A percentile compares a stretch with the other conserved stretches of the same genome.
These are phyloP conservation scores for Sclerodermus sp. DNA, from an alignment of 2,888 invertebrate species.

Conservation along the genomic window DNA sequence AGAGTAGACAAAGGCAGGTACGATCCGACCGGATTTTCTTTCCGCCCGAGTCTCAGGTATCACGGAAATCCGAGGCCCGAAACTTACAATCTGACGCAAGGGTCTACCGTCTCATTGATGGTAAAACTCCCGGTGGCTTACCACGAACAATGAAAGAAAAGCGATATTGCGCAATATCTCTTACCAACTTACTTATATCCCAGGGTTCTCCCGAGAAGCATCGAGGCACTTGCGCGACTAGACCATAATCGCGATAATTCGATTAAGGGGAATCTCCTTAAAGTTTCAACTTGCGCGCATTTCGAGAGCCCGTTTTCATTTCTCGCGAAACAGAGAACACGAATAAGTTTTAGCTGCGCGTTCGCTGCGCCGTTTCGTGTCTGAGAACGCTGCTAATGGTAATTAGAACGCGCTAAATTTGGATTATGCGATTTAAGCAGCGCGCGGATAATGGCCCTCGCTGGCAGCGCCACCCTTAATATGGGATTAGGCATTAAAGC, in stretches of 20 bases:
- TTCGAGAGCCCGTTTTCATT: no score
- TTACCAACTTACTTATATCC: no score
- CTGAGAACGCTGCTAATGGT: conserved; percentile 20
- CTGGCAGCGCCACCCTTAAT: not conserved
- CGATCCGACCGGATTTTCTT: not conserved
- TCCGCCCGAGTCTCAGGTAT: conserved; percentile 13
- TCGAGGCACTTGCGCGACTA: no score
- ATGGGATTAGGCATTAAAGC: not conserved
- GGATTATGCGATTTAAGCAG: conserved; percentile 22
- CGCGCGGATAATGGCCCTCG: not conserved
- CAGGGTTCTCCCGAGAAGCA: no score
- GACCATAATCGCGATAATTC: no score
- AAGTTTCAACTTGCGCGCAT: no score
- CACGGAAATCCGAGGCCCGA: conserved; percentile 26
- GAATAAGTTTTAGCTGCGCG: conserved; percentile 11
- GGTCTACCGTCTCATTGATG: conserved; percentile 15
- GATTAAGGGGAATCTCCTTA: no score
- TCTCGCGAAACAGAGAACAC: not conserved
- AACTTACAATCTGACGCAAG: conserved; percentile 20
- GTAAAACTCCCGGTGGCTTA: no score
- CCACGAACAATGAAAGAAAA: conserved; percentile 1
- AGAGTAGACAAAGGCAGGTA: no score
- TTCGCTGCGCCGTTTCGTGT: conserved; percentile 20
- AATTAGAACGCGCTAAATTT: conserved; percentile 34
- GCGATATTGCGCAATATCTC: no score